phyloP scores from a whole-genome alignment of 2,113 vertebrate genomes.

The Pomatorhinus ruficollis region DNA sequence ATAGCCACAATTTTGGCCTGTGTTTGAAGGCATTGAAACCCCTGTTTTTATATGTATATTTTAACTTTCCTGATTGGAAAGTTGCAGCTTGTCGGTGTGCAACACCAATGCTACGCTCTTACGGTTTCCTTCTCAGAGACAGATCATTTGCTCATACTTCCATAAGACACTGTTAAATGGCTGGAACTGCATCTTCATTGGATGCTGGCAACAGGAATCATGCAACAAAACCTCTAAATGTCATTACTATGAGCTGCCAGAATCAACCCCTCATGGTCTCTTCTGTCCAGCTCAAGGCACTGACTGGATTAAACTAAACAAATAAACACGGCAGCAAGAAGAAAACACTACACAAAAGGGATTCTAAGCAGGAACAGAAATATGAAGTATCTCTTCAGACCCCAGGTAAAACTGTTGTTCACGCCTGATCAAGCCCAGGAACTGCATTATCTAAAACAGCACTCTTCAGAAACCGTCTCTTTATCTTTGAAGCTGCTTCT shows the following conservation, averaged over 20 bases:
- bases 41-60: not conserved
- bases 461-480: not conserved
- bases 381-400: not conserved
- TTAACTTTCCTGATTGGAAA: not conserved
- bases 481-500: not conserved
- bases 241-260: not conserved
- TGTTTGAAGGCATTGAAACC: not conserved
- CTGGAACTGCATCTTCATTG: not conserved
- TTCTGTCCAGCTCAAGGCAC: not conserved
- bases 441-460: not conserved
- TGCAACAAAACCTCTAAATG: not conserved
- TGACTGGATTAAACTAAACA: constrained; percentile 21
- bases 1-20: not conserved
- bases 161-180: not conserved
- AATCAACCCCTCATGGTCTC: not conserved
- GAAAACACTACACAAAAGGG: not conserved
- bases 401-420: not conserved
- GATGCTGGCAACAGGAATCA: not conserved
- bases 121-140: not conserved
- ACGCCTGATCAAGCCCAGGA: not conserved
- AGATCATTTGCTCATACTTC: not conserved
- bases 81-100: not conserved
- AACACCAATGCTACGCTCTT: not conserved
- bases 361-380: not conserved
- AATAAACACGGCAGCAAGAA: not conserved